These are phyloP conservation scores for Perizoma flavofasciatum DNA, from an alignment of 2,888 invertebrate genomes.

Conservation along the genomic window DNA sequence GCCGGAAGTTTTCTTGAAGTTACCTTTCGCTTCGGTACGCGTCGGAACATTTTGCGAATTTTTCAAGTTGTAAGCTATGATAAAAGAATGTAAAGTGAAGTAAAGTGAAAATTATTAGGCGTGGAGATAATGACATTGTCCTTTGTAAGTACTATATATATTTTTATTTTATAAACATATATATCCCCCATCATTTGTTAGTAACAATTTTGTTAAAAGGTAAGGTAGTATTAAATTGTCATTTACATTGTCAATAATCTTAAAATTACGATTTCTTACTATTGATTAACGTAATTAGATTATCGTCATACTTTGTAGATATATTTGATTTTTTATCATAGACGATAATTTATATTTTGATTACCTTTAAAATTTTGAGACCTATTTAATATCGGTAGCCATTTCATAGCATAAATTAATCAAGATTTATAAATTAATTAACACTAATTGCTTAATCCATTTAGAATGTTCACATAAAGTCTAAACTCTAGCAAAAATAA, in stretches of 20 bases:
- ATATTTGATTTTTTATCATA: no score
- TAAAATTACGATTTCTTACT: no score
- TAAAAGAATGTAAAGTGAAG: slow-evolving; percentile 49
- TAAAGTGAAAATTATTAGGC: slow-evolving; percentile 58
- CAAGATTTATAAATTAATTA: not conserved
- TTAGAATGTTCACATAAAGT: slow-evolving; percentile 13
- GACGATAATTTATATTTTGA: no score
- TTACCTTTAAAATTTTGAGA: no score
- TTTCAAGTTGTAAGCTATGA: slow-evolving; percentile 47
- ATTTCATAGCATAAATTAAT: no score
- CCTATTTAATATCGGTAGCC: no score
- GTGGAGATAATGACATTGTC: slow-evolving; percentile 82
- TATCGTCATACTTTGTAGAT: no score
- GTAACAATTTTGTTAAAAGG: not conserved
- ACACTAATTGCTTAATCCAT: slow-evolving; percentile 20
- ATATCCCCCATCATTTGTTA: not conserved
- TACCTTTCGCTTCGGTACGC: slow-evolving; percentile 27
- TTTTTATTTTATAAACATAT: not conserved
- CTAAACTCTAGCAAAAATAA: not conserved
- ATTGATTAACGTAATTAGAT: no score
- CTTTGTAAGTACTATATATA: slow-evolving; percentile 67
- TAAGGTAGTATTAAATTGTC: no score
- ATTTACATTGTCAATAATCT: no score
- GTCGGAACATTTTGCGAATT: slow-evolving; percentile 42
- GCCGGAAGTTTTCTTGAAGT: slow-evolving; percentile 45